Base-by-base conservation (phyloP, 2,113 vertebrate species). In the Atractosteus spatula region DNA sequence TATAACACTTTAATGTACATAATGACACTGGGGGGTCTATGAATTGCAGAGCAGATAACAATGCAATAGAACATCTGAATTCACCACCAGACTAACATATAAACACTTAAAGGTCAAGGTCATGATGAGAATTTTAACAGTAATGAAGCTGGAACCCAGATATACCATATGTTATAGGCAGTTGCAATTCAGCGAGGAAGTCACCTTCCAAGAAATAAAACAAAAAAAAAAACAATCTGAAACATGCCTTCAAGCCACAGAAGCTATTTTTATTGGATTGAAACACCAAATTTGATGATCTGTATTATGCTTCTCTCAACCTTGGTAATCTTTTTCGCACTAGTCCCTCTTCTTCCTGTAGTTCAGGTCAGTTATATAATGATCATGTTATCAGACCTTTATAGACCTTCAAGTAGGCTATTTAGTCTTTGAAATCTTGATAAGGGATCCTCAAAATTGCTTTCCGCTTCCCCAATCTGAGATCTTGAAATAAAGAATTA, bases 371-470 rank as follows among this genome's bases (percentile, higher is more conserved):
- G 2, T 51, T 76, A 73, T 77, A 82, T 73, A 75, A 73, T 78
- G 78, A 79, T 62, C 47, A 70, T 72, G 72, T 72, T 80, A 77
- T 74, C 66, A 63, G 41, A 71, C 57, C 12, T n/a, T 76, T 55
- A 41, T 42, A n/a, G 16, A 42, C 55, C 62, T 76, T 81, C 74
- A 70, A 73, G 69, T 80, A 69, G n/a, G 73, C 75, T 72, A 76
- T 83, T 76, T 77, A 67, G 66, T 70, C 61, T 76, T 73, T 74
- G 43, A 71, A 77, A 79, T 71, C 44, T 65, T 61, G 81, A 80
- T 83, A 80, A 83, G 77, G 77, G 79, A 80, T 65, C 79, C 79
- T 81, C 79, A 78, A 81, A 69, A 44, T 29, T 44, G 42, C 51
- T 74, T 65, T 66, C 59, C 59, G 16, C 43, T 63, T 74, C 41